Percentiles rank a stretch among this genome's conserved stretches.
Conservation (phyloP, 2,113 vertebrate genomes). For the Corythaeola cristata region DNA sequence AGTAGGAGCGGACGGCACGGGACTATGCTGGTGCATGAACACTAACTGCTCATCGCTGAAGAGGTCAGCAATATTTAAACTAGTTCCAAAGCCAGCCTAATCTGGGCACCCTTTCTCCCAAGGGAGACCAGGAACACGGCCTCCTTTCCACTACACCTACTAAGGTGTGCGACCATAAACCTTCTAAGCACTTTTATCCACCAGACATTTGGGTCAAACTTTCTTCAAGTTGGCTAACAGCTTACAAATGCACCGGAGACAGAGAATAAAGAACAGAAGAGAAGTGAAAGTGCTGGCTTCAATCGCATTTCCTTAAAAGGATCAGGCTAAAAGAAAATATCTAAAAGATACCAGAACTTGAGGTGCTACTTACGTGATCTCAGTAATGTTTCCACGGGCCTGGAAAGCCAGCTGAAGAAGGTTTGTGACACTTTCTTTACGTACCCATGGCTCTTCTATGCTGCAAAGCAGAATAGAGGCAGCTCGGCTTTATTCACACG, state of each 20-base stretch:
- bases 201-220: neutral
- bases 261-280: neutral
- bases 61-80: neutral
- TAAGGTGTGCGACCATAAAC: rapidly evolving
- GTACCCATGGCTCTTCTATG: conserved; percentile 79
- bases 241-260: neutral
- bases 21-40: neutral
- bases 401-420: conserved; percentile 63
- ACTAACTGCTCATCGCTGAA: neutral
- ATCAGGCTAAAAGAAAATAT: neutral
- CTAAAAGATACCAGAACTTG: neutral
- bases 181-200: neutral
- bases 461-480: conserved; percentile 56
- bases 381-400: conserved; percentile 45
- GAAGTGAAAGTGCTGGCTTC: neutral
- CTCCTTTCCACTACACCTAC: neutral
- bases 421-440: neutral
- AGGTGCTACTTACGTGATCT: conserved; percentile 70
- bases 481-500: neutral
- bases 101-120: neutral
- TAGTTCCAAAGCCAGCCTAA: neutral
- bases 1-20: neutral
- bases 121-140: neutral
- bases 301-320: neutral
- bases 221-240: neutral